These are phyloP conservation scores for Bugulina stolonifera DNA, from an alignment of 2,888 invertebrate genomes.

Conservation along the genomic window DNA sequence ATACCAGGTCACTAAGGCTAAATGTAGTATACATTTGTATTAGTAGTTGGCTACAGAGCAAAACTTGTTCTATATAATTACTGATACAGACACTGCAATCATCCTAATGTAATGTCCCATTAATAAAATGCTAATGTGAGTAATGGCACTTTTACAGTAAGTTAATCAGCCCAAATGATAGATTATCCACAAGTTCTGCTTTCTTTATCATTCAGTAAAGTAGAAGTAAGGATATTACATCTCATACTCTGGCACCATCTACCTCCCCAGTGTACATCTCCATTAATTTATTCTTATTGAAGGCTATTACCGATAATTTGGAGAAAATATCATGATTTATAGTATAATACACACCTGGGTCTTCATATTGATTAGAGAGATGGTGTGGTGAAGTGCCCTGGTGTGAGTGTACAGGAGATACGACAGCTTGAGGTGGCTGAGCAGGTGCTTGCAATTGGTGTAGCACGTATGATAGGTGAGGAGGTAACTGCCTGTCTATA, in stretches of 20 bases:
- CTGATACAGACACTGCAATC: not conserved
- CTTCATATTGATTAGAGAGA: conserved; percentile 8
- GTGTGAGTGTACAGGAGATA: conserved; percentile 2
- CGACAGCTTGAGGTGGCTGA: conserved; percentile 6
- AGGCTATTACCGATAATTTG: too few relatives aligned
- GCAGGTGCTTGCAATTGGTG: conserved; percentile 17
- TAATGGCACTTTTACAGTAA: not conserved
- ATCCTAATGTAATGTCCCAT: not conserved
- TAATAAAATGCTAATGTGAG: conserved; percentile 13
- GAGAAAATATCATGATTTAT: too few relatives aligned
- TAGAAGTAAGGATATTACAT: not conserved
- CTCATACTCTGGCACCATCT: not conserved
- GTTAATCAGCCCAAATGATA: not conserved
- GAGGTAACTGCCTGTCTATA: not conserved
- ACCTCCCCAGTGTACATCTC: not conserved
- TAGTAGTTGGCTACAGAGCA: not conserved
- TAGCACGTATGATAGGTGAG: not conserved
- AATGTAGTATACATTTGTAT: not conserved
- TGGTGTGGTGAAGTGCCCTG: not conserved
- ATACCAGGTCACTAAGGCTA: too few relatives aligned
- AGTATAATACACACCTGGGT: conserved; percentile 6
- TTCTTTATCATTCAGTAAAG: not conserved
- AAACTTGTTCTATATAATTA: not conserved
- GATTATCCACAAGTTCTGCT: not conserved
- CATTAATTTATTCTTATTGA: not conserved